A percentile compares a stretch with the other conserved stretches of the same genome.
Conservation (phyloP, 2,113 vertebrate genomes). For the Uropsilus gracilis region DNA sequence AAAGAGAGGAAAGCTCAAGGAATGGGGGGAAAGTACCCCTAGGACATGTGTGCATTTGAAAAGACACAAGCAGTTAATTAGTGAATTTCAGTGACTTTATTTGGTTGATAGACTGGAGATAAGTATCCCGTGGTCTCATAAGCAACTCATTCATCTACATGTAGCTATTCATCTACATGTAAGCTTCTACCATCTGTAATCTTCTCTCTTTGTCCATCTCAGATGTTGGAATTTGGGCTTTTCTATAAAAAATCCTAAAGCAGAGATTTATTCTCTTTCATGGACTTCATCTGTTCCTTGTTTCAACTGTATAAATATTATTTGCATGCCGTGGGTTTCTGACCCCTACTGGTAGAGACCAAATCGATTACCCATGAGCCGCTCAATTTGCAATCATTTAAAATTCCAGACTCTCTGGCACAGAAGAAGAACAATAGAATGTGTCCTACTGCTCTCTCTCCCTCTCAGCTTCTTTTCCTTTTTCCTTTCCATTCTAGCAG, state of each 20-base stretch:
- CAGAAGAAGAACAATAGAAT: not conserved
- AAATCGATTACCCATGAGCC: slow-evolving; percentile 67
- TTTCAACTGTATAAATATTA: slow-evolving; percentile 63
- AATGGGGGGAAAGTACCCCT: not conserved
- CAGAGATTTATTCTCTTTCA: slow-evolving; percentile 83
- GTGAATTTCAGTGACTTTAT: not conserved
- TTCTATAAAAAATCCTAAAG: slow-evolving; percentile 68
- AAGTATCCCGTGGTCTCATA: not conserved
- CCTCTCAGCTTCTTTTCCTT: not conserved
- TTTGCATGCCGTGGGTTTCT: not conserved
- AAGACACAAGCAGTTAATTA: not conserved
- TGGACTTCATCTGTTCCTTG: slow-evolving; percentile 71
- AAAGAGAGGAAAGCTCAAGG: not conserved
- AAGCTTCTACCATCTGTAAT: not conserved
- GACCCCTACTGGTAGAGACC: slow-evolving; percentile 14
- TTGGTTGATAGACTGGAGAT: not conserved
- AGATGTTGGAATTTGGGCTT: slow-evolving; percentile 49
- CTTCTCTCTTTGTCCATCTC: not conserved
- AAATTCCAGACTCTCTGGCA: not conserved
- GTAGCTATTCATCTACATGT: fast-evolving
- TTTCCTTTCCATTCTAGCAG: not conserved
- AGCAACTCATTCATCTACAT: fast-evolving
- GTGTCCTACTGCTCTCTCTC: not conserved
- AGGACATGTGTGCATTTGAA: not conserved
- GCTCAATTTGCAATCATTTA: slow-evolving; percentile 45